Conservation (phyloP, 2,888 invertebrate species). For the Chymomyza fuscimana region DNA sequence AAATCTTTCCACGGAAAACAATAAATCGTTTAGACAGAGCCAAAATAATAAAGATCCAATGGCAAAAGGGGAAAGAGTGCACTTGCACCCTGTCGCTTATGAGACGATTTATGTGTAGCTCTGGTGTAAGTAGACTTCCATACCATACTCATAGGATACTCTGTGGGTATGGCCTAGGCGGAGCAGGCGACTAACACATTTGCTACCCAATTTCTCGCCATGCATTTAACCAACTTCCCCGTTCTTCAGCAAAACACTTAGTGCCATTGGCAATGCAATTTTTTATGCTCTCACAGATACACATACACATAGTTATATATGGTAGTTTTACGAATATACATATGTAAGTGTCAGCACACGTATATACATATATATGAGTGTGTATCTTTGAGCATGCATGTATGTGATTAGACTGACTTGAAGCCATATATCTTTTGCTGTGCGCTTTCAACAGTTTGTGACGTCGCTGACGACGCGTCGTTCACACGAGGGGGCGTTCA, state of each 20-base stretch:
- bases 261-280: conserved; percentile 48
- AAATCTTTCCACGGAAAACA: conserved; percentile 72
- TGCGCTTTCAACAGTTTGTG: conserved; percentile 75
- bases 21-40: conserved; percentile 69
- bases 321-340: not conserved
- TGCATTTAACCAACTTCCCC: conserved; percentile 1
- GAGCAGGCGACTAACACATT: not conserved
- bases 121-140: not conserved
- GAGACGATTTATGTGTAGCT: not conserved
- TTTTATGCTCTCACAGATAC: conserved; percentile 40
- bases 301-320: not conserved
- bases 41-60: conserved; percentile 49
- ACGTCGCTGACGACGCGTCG: conserved; percentile 54
- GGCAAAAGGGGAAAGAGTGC: conserved; percentile 1
- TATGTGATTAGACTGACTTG: conserved; percentile 70
- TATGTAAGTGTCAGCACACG: not conserved
- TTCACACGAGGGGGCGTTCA: conserved; percentile 53
- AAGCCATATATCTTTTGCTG: conserved; percentile 74
- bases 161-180: not conserved
- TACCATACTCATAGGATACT: not conserved
- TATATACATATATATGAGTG: conserved; percentile 20
- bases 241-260: conserved; percentile 54
- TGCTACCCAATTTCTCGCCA: not conserved
- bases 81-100: not conserved
- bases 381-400: conserved; percentile 34